These are phyloP conservation scores for Sturmia bella DNA, from an alignment of 2,888 invertebrate genomes.

Conservation along the genomic window DNA sequence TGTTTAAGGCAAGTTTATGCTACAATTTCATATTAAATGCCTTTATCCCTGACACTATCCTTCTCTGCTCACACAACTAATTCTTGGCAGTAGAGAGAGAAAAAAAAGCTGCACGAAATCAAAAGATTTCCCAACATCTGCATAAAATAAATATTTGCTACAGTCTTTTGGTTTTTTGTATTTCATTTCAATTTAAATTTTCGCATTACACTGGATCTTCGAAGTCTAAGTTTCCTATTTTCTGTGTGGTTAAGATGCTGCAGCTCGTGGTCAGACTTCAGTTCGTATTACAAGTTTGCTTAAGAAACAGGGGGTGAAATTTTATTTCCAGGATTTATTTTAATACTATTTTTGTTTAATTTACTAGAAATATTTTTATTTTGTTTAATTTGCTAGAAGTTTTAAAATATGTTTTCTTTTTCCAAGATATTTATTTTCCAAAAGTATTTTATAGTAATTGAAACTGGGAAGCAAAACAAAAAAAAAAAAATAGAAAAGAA, in stretches of 20 bases:
- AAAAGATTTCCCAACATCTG: not conserved
- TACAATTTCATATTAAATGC: too few relatives aligned
- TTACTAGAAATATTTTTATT: slow-evolving; percentile 38
- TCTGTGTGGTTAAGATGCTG: not conserved
- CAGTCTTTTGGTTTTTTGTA: not conserved
- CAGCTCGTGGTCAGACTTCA: slow-evolving; percentile 25
- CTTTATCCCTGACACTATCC: too few relatives aligned
- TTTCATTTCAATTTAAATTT: slow-evolving; percentile 5
- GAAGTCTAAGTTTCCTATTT: slow-evolving; percentile 32
- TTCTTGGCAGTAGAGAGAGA: too few relatives aligned
- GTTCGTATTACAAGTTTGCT: not conserved
- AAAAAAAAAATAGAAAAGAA: too few relatives aligned
- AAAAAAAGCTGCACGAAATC: too few relatives aligned
- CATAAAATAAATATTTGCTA: not conserved
- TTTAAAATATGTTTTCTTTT: not conserved
- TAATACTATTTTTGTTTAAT: slow-evolving; percentile 46
- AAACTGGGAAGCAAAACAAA: slow-evolving; percentile 7
- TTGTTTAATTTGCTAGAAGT: slow-evolving; percentile 10
- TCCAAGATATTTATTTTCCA: not conserved
- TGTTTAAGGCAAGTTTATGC: too few relatives aligned
- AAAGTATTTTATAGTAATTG: slow-evolving; percentile 21
- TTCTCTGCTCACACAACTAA: too few relatives aligned
- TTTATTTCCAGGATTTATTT: slow-evolving; percentile 43
- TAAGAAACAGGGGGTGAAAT: not conserved
- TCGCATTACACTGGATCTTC: slow-evolving; percentile 15